A percentile compares a stretch with the other conserved stretches of the same genome.
Conservation (phyloP, 2,113 vertebrate species). For the Loxodonta africana region DNA sequence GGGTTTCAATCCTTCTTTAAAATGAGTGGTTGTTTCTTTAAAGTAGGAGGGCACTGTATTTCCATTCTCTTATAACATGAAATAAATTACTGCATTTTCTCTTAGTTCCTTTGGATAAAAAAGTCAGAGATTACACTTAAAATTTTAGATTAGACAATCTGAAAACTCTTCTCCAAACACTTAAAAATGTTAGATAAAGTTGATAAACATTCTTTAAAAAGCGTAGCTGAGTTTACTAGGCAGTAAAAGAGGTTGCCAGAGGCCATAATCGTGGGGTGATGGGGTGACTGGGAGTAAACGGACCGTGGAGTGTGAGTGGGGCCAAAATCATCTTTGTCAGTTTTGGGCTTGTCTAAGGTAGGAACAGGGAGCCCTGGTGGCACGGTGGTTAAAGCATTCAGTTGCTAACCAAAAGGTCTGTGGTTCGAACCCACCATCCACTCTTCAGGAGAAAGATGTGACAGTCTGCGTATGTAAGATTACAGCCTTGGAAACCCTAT, state of each 20-base stretch:
- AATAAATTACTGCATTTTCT: slow-evolving; percentile 41
- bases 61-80: slow-evolving; percentile 61
- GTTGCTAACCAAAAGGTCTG: too few species aligned
- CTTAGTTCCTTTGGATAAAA: slow-evolving; percentile 34
- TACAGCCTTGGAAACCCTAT: too few species aligned
- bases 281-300: background rate
- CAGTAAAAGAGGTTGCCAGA: background rate
- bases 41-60: slow-evolving; percentile 64
- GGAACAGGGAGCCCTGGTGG: too few species aligned
- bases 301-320: background rate
- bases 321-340: background rate
- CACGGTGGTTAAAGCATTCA: too few species aligned
- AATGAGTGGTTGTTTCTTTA: slow-evolving; percentile 74
- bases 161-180: background rate
- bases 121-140: slow-evolving; percentile 6
- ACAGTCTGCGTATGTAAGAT: too few species aligned
- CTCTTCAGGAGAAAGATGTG: too few species aligned
- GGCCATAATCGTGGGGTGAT: background rate
- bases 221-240: background rate
- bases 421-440: too few species aligned
- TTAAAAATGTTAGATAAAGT: slow-evolving; percentile 9
- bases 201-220: slow-evolving; percentile 12
- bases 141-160: slow-evolving; percentile 24
- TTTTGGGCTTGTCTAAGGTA: background rate
- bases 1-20: slow-evolving; percentile 64